Base-by-base conservation (phyloP, 2,797 vertebrate genomes). In the Chiloscyllium punctatum region DNA sequence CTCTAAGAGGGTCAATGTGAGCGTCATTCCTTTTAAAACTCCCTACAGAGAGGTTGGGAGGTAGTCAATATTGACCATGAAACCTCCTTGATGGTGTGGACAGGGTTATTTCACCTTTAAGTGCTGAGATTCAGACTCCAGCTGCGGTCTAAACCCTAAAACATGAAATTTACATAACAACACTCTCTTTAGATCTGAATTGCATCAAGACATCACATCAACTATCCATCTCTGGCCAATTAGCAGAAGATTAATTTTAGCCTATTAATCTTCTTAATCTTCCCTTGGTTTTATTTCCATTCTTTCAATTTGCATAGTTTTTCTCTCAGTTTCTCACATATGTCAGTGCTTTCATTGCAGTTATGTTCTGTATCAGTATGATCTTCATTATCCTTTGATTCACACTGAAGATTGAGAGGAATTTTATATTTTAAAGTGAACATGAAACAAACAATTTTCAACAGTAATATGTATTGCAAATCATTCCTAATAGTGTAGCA, bases 401-500 rank as follows among this genome's bases (percentile, higher is more conserved):
- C 68, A 72, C 92, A 72, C 69, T 30, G 68, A 48, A 25, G 8
- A 48, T 71, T 2, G 66, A 16, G 11, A 72, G 27, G 57, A 71
- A 94, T 94, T 94, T 94, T 11, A 9, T 94, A 72, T 25, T 37
- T 48, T 68, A 94, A 94, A 18, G 13, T 57, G n/a, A 69, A 66
- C 72, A 16, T 94, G 92, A 72, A 94, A 94, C 23, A 72, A 30
- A 27, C 37, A 37, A 42, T 94, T 94, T 94, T 42, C 30, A 69
- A 94, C 42, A 72, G 25, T 48, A 21, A 94, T 72, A 71, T 51
- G 72, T 48, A 71, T 94, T 96, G 96, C 96, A 66, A 96, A 95
- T 95, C 90, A 95, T 95, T 96, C 96, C 96, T 96, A 96, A 96
- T 96, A 96, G 95, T 94, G 95, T n/a, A 27, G 68, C 74, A 77